Evolutionary conservation across 2,888 invertebrate genomes (phyloP), one percentile per base, ranked within the genome.

Genomic region (Sthenelais limicola): DNA sequence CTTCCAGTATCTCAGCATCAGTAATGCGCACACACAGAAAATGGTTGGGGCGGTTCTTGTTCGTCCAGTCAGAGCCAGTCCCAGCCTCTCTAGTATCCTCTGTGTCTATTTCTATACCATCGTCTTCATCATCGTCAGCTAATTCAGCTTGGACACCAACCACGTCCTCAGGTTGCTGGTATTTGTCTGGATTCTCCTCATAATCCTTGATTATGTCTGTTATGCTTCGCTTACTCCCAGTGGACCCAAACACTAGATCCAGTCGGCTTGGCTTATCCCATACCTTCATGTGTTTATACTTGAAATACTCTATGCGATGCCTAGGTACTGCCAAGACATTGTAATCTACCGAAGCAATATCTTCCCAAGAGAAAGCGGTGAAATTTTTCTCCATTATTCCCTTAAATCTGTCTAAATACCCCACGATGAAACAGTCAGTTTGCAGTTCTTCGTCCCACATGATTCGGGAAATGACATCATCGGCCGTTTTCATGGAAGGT

Each of bases 261-360:
- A 88, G 74, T 56, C 89, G 80, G 0, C 77, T 75, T 18, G 80
- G 79, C 74, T 89, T 89, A 78, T 89, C 89, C 89, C 89, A 89
- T 3, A 89, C 87, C 67, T 84, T 88, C 21, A 82, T 76, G 30
- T 81, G 80, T 49, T 85, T 84, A 78, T 89, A 90, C 75, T 89
- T 89, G 78, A 89, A 89, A 77, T 89, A 89, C 76, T 88, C 86
- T 56, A 90, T 89, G 30, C 89, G 82, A 77, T 89, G 89, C 76
- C 88, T 87, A 0, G 89, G 89, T 24, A 89, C 84, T 0, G 89
- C 89, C 12, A 89, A 80, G 1, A 84, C 86, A 52, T 84, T 83
- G 51, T 87, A 84, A 72, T 88, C 89, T 15, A 88, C 88, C 18
- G 83, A 79, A 0, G 88, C 86, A n/a, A 88, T 80, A 74, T 89